Evolutionary conservation across 2,113 vertebrate species (phyloP).

Genomic region (Nesoenas mayeri): DNA sequence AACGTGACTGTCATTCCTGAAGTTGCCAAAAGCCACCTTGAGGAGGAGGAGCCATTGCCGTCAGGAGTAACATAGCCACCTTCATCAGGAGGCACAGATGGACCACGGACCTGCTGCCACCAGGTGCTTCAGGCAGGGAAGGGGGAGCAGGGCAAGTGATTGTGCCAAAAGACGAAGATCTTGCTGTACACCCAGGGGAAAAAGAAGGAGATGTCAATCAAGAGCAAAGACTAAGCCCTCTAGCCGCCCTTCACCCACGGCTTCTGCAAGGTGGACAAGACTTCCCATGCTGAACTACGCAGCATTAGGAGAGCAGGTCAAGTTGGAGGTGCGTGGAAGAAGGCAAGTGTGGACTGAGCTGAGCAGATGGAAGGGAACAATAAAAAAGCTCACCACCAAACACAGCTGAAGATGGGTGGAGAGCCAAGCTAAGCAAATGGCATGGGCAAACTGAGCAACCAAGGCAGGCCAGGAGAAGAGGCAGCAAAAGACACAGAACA

Average conservation of each 20-base stretch:
- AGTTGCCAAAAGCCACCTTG: constrained; percentile 48
- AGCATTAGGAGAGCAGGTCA: neutral
- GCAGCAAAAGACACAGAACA: constrained; percentile 15
- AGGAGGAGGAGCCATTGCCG: constrained; percentile 21
- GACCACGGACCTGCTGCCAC: constrained; percentile 36
- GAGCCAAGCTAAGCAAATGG: constrained; percentile 42
- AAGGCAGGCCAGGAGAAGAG: neutral
- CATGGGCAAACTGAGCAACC: neutral
- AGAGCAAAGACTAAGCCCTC: neutral
- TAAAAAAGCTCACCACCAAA: neutral
- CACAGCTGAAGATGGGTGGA: neutral
- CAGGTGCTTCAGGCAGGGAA: constrained; percentile 40
- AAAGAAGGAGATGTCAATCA: constrained; percentile 8
- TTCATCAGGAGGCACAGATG: constrained; percentile 33
- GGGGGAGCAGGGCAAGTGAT: constrained; percentile 14
- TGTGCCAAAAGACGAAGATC: constrained; percentile 17
- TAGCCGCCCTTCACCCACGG: neutral
- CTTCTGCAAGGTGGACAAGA: neutral
- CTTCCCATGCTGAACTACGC: neutral
- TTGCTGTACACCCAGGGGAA: constrained; percentile 1
- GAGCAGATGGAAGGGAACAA: constrained; percentile 26
- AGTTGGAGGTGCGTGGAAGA: neutral
- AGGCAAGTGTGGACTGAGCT: neutral
- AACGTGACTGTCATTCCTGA: neutral
- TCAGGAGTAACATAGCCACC: neutral